Base-by-base conservation (phyloP, 2,888 invertebrate genomes). In the Agrotis clavis region DNA sequence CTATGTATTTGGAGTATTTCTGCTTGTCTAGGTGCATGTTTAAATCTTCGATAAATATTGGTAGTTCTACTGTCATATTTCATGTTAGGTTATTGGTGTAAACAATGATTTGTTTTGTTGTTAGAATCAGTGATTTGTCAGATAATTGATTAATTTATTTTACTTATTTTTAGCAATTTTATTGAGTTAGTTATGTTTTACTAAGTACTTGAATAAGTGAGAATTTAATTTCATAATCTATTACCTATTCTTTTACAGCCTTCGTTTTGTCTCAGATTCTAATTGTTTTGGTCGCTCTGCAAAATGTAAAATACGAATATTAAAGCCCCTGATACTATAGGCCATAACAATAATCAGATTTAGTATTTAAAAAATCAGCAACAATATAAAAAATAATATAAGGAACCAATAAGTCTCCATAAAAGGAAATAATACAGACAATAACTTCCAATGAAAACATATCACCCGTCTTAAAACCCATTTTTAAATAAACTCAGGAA, bases 401-500 rank as follows among this genome's bases (percentile, higher is more conserved):
- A 60, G 41, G 4, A 53, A 78, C 51, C 19, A 56, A 47, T 72
- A 67, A 48, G 18, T 45, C 18, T 45, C 1, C 57, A 62, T 59
- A 25, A 63, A 76, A 67, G n/a, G 21, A 14, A 71, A 67, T 63
- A 65, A 76, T 25, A 35, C 47, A 48, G 19, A n/a, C 68, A 82
- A 71, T 71, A 71, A 73, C 19, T 14, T 48, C 35, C 50, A 60
- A 75, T 66, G 71, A 68, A 64, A 25, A 74, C 54, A 16, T 64
- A 61, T 64, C 57, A 71, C 65, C 61, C 61, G 41, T 69, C 16
- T 13, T 47, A 51, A 67, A 74, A 71, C 63, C 45, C 57, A 60
- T 25, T 64, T 41, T 54, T 30, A 74, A 59, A 77, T 72, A 71
- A 59, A 73, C 51, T 53, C 72, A 70, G 77, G 69, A 60, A 35